phyloP scores from a whole-genome alignment of 2,113 vertebrate species.

The Mustelus asterias region DNA sequence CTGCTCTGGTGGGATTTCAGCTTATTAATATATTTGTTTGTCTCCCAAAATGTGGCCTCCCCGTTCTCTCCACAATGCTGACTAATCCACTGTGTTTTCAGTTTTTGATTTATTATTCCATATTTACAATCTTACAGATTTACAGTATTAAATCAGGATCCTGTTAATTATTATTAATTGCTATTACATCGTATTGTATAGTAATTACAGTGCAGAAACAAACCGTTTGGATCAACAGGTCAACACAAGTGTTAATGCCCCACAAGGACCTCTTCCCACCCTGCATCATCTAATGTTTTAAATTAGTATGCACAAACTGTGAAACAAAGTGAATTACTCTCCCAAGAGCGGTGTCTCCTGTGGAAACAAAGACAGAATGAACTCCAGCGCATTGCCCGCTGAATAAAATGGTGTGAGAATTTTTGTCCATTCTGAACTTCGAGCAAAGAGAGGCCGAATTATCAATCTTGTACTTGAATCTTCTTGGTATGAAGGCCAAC shows the following conservation, averaged over 20 bases:
- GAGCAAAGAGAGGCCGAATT: not conserved
- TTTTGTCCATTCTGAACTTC: not conserved
- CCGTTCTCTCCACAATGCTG: not conserved
- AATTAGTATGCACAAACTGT: not conserved
- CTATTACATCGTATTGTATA: not conserved
- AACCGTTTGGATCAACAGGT: too few relatives aligned
- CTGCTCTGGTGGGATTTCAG: not conserved
- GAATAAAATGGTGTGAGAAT: not conserved
- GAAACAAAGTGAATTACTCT: not conserved
- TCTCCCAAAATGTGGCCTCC: not conserved
- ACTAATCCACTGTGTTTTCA: not conserved
- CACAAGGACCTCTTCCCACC: too few relatives aligned
- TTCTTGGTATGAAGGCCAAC: too few relatives aligned
- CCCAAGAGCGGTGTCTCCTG: not conserved
- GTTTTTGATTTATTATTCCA: not conserved
- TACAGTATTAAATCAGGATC: not conserved
- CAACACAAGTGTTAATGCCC: too few relatives aligned
- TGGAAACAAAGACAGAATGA: not conserved
- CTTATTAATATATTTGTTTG: not conserved
- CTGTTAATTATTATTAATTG: not conserved
- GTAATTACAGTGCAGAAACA: too few relatives aligned
- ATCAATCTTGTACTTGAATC: not conserved
- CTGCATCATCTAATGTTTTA: not conserved
- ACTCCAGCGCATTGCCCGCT: not conserved
- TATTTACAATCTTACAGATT: not conserved